Evolutionary conservation across 2,888 invertebrate species (phyloP).

Genomic region (Erebia ligea): DNA sequence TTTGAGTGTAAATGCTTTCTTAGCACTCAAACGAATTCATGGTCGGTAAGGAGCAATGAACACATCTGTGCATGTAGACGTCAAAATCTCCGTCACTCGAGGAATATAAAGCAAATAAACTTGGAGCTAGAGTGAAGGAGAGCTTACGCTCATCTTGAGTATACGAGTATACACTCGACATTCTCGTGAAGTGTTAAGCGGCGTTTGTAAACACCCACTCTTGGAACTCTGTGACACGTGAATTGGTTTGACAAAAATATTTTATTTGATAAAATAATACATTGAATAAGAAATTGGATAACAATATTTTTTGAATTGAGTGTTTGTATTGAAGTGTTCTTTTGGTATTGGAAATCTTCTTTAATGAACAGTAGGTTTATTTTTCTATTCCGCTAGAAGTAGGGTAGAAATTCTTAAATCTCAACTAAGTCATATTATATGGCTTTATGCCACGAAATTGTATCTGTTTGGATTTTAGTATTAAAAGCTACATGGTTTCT

Average conservation of each 20-base stretch:
- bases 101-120: slow-evolving; percentile 74
- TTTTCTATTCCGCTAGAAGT: too few species aligned
- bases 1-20: background rate
- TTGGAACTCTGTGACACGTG: slow-evolving; percentile 54
- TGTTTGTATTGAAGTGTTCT: background rate
- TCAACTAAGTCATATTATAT: too few species aligned
- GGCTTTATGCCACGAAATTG: too few species aligned
- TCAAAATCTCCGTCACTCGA: slow-evolving; percentile 64
- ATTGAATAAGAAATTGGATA: slow-evolving; percentile 9
- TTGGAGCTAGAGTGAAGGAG: slow-evolving; percentile 53
- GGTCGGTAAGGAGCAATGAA: background rate
- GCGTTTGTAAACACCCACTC: slow-evolving; percentile 67
- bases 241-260: slow-evolving; percentile 53
- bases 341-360: too few species aligned
- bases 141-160: slow-evolving; percentile 66
- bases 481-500: too few species aligned
- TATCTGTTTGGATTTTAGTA: too few species aligned
- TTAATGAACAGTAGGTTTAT: too few species aligned
- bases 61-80: slow-evolving; percentile 30
- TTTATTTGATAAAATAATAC: slow-evolving; percentile 41
- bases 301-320: background rate
- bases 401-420: too few species aligned
- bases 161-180: slow-evolving; percentile 54
- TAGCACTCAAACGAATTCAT: background rate
- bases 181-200: slow-evolving; percentile 67